Evolutionary conservation across 2,888 invertebrate species (phyloP).

Genomic region (Sesamia inferens): DNA sequence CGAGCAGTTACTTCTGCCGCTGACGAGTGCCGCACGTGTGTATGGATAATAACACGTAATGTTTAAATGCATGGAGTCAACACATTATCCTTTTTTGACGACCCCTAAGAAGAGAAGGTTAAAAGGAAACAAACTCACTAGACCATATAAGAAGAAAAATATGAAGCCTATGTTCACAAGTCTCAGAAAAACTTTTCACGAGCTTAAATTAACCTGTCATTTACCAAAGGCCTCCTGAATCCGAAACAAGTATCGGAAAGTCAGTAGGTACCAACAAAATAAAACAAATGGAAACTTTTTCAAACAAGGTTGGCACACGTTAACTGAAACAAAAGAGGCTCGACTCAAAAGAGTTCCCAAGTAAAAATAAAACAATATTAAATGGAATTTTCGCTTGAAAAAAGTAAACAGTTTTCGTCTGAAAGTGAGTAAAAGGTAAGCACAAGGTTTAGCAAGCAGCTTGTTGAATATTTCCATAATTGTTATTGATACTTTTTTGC

Average conservation of each 20-base stretch:
- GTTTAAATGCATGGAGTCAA: not conserved
- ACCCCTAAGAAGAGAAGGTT: not conserved
- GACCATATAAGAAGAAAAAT: not conserved
- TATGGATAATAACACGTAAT: too few relatives aligned
- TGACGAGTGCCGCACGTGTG: too few relatives aligned
- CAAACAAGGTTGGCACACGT: slow-evolving; percentile 20
- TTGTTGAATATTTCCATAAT: not conserved
- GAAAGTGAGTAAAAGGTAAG: slow-evolving; percentile 24
- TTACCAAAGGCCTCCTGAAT: not conserved
- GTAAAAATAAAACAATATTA: slow-evolving; percentile 65
- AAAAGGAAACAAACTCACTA: not conserved
- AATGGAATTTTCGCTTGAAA: slow-evolving; percentile 32
- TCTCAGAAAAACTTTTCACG: not conserved
- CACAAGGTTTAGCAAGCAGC: not conserved
- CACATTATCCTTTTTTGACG: not conserved
- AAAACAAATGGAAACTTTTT: slow-evolving; percentile 9
- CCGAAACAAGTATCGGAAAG: slow-evolving; percentile 32
- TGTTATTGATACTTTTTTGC: not conserved
- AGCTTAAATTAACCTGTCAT: slow-evolving; percentile 29
- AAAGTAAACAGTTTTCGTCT: slow-evolving; percentile 37
- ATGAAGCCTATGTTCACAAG: not conserved
- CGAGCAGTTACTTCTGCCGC: too few relatives aligned
- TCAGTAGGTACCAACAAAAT: slow-evolving; percentile 19
- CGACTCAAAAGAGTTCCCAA: slow-evolving; percentile 43
- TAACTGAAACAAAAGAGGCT: slow-evolving; percentile 50